Conservation (phyloP, 2,797 vertebrate species). For the Valencia hispanica region DNA sequence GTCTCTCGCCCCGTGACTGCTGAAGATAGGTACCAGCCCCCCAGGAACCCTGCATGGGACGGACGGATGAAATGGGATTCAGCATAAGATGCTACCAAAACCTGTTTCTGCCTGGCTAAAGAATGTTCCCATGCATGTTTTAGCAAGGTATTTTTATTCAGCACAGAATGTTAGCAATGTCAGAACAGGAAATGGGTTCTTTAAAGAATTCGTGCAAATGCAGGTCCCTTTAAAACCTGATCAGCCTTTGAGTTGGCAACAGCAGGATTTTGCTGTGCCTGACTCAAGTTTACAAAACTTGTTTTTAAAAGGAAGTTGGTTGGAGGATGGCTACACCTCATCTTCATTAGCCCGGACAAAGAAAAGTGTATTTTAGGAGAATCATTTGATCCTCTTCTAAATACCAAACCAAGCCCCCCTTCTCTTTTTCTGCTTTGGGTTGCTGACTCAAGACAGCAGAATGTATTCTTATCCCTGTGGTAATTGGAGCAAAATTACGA, state of each 20-base stretch:
- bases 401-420: slow-evolving; percentile 34
- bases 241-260: slow-evolving; percentile 41
- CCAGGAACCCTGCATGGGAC: no score
- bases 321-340: slow-evolving; percentile 17
- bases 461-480: slow-evolving; percentile 57
- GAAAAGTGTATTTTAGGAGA: slow-evolving; percentile 46
- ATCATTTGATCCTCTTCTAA: slow-evolving; percentile 54
- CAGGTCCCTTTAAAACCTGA: slow-evolving; percentile 62
- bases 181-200: slow-evolving; percentile 61
- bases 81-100: neutral
- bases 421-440: slow-evolving; percentile 47
- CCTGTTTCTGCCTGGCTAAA: slow-evolving; percentile 38
- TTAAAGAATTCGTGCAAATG: slow-evolving; percentile 73
- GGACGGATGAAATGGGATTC: neutral
- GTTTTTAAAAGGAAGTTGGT: slow-evolving; percentile 28
- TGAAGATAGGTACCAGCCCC: no score
- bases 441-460: slow-evolving; percentile 53
- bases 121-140: slow-evolving; percentile 65
- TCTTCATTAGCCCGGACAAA: slow-evolving; percentile 26
- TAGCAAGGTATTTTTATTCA: slow-evolving; percentile 74
- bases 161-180: slow-evolving; percentile 63
- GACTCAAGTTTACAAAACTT: slow-evolving; percentile 30
- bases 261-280: slow-evolving; percentile 35
- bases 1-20: no score
- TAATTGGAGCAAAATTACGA: slow-evolving; percentile 34